These are phyloP conservation scores for Galeopsomyia nigrocyanea DNA, from an alignment of 2,888 invertebrate species.

Conservation along the genomic window DNA sequence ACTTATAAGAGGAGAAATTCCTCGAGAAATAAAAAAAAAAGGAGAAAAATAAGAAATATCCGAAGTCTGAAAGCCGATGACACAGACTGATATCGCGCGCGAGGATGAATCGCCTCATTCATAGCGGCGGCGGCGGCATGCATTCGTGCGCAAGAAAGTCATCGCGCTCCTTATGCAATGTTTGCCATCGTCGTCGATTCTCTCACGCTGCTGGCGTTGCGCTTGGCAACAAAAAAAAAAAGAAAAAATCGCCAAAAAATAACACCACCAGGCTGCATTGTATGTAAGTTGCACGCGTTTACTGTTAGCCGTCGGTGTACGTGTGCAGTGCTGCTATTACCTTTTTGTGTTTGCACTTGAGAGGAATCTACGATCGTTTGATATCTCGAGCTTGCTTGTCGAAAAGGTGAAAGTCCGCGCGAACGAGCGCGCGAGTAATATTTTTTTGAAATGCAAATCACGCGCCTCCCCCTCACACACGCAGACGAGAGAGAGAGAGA, in stretches of 20 bases:
- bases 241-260: conserved; percentile 4
- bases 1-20: too few species aligned
- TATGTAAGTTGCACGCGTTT: conserved; percentile 9
- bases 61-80: too few species aligned
- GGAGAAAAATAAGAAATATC: too few species aligned
- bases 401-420: conserved; percentile 35
- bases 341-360: too few species aligned
- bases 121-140: not conserved
- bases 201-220: too few species aligned
- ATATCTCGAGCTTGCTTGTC: conserved; percentile 6
- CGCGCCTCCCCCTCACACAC: not conserved
- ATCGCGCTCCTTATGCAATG: conserved; percentile 6
- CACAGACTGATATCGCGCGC: too few species aligned
- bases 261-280: conserved; percentile 3
- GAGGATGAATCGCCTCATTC: conserved; percentile 14
- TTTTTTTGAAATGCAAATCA: conserved; percentile 13
- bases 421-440: conserved; percentile 14
- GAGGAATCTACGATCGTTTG: not conserved
- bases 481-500: too few species aligned
- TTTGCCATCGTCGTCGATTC: conserved; percentile 38
- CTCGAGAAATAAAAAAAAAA: too few species aligned
- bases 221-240: not conserved
- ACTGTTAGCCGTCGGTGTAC: conserved; percentile 21
- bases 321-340: not conserved
- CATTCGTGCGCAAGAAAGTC: not conserved